These are phyloP conservation scores for Chionodraco myersi DNA, from an alignment of 2,113 vertebrate genomes.

Conservation along the genomic window DNA sequence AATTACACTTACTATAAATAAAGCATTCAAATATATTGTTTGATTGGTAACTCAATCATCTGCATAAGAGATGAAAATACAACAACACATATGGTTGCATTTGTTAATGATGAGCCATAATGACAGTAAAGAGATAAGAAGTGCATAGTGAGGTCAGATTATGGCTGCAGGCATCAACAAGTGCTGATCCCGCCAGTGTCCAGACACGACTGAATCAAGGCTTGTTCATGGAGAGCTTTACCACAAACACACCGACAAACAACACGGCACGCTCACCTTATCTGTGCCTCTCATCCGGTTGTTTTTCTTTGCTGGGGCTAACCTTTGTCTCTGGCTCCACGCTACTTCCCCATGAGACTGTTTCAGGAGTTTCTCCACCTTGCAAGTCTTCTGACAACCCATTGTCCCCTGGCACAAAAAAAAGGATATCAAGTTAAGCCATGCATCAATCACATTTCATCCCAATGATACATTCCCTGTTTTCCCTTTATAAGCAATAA, in stretches of 20 bases:
- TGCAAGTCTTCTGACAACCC: conserved; percentile 76
- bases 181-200: conserved; percentile 47
- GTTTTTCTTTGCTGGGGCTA: conserved; percentile 67
- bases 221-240: conserved; percentile 50
- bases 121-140: conserved; percentile 35
- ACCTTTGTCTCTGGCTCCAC: conserved; percentile 81
- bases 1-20: background rate
- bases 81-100: conserved; percentile 29
- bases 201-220: conserved; percentile 42
- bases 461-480: conserved; percentile 39
- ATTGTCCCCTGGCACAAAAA: conserved; percentile 73
- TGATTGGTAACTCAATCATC: conserved; percentile 12
- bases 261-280: conserved; percentile 74
- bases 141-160: conserved; percentile 55
- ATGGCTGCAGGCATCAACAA: conserved; percentile 58
- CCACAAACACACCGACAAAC: conserved; percentile 21
- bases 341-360: conserved; percentile 78
- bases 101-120: conserved; percentile 39
- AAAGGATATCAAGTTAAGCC: conserved; percentile 40
- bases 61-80: conserved; percentile 8
- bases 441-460: conserved; percentile 31
- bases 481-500: conserved; percentile 34
- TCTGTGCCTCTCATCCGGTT: conserved; percentile 66
- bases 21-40: background rate
- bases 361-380: conserved; percentile 78